Percentiles rank a stretch among this genome's conserved stretches.
phyloP scores from a whole-genome alignment of 2,888 invertebrate species.

The Dyspetes luteomarginatus region DNA sequence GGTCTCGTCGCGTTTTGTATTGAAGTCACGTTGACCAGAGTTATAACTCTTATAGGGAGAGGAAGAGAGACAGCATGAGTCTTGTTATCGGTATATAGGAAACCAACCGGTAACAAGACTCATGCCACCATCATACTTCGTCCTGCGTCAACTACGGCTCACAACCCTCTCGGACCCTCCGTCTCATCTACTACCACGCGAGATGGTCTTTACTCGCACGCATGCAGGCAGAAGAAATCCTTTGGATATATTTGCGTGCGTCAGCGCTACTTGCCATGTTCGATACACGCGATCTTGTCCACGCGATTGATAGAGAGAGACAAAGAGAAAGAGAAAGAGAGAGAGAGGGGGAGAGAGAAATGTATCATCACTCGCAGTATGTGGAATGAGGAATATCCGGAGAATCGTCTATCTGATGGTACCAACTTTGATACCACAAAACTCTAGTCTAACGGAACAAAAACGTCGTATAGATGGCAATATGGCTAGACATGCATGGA shows the following conservation, averaged over 20 bases:
- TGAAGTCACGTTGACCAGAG: constrained; percentile 74
- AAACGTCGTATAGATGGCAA: not conserved
- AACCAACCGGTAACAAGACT: constrained; percentile 66
- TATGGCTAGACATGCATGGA: too few relatives aligned
- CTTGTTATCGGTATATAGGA: constrained; percentile 67
- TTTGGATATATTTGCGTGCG: constrained; percentile 30
- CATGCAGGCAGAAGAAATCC: constrained; percentile 29
- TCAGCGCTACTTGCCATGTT: constrained; percentile 26
- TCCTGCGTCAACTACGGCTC: constrained; percentile 45
- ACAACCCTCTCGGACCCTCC: constrained; percentile 30
- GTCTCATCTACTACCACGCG: constrained; percentile 14
- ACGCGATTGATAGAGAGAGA: not conserved
- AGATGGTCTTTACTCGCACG: constrained; percentile 38
- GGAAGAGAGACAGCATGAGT: constrained; percentile 7
- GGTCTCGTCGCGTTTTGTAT: constrained; percentile 66
- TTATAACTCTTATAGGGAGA: constrained; percentile 13
- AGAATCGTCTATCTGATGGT: not conserved
- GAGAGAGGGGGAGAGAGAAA: not conserved
- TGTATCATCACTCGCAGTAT: not conserved
- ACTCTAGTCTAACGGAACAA: not conserved
- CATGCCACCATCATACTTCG: constrained; percentile 32
- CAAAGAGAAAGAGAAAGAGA: not conserved
- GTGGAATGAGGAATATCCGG: not conserved
- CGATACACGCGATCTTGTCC: constrained; percentile 29
- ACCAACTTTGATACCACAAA: not conserved